Evolutionary conservation across 2,797 vertebrate genomes (phyloP).

Genomic region (Podarcis siculus): DNA sequence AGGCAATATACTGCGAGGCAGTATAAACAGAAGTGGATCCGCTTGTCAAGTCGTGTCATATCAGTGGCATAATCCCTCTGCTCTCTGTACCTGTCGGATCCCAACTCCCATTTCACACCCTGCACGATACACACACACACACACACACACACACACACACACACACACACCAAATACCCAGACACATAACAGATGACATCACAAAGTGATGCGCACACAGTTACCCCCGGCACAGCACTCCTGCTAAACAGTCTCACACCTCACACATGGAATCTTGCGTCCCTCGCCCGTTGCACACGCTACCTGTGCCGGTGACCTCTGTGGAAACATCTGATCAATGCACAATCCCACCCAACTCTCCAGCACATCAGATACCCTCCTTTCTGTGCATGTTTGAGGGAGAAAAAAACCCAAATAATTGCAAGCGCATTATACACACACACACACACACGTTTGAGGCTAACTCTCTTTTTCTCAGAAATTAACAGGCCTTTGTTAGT

Average conservation of each 20-base stretch:
- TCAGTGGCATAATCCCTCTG: background rate
- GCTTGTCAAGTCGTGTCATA: background rate
- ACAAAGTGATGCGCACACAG: background rate
- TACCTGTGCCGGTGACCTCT: background rate
- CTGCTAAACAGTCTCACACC: background rate
- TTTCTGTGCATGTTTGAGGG: too few relatives aligned
- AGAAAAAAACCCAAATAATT: too few relatives aligned
- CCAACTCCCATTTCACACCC: background rate
- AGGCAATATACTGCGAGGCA: background rate
- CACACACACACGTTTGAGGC: background rate
- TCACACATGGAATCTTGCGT: too few relatives aligned
- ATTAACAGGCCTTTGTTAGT: too few relatives aligned
- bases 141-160: too few relatives aligned
- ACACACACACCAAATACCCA: background rate
- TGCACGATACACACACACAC: background rate
- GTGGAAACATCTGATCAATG: background rate
- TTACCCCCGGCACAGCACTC: background rate
- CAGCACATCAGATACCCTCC: background rate
- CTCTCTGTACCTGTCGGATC: background rate
- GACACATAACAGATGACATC: background rate
- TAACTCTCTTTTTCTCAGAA: background rate
- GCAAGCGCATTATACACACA: too few relatives aligned
- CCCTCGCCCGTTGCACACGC: background rate
- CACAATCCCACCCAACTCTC: background rate
- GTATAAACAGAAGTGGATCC: background rate